Evolutionary conservation across 2,888 invertebrate species (phyloP).

Genomic region (Lithophane ornitopus): DNA sequence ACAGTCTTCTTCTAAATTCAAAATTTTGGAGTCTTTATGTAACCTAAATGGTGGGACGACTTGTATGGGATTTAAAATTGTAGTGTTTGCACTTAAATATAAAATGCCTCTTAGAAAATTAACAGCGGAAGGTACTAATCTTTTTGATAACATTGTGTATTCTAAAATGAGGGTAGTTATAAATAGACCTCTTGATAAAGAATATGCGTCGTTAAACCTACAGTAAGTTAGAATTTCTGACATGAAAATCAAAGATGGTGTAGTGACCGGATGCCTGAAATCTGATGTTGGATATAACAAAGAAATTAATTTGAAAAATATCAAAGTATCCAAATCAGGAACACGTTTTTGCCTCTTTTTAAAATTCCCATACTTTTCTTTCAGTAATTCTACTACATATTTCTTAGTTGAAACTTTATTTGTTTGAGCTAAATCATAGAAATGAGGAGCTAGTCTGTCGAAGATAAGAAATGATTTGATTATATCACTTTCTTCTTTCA

Average conservation of each 20-base stretch:
- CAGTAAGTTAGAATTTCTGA: conserved; percentile 93
- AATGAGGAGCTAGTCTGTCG: conserved; percentile 89
- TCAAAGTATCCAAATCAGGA: conserved; percentile 93
- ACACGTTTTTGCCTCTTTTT: conserved; percentile 90
- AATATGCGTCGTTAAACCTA: conserved; percentile 91
- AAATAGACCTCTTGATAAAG: conserved; percentile 95
- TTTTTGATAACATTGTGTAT: conserved; percentile 94
- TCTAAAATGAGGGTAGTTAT: conserved; percentile 94
- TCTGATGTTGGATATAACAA: conserved; percentile 97
- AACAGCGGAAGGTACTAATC: conserved; percentile 95
- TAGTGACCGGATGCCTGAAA: conserved; percentile 96
- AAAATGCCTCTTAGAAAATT: conserved; percentile 95
- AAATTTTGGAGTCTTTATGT: conserved; percentile 88
- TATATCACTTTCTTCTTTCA: conserved; percentile 82
- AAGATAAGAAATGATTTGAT: conserved; percentile 91
- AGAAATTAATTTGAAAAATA: conserved; percentile 95
- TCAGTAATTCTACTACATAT: conserved; percentile 92
- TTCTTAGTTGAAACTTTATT: conserved; percentile 93
- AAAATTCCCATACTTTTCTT: conserved; percentile 93
- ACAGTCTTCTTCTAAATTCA: conserved; percentile 90
- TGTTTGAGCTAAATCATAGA: conserved; percentile 93
- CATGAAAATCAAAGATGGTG: conserved; percentile 96
- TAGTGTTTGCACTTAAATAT: conserved; percentile 92
- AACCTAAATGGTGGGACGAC: conserved; percentile 93
- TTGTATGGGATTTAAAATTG: conserved; percentile 90